Evolutionary conservation across 2,888 invertebrate species (phyloP), one percentile per base, ranked within the genome.

Genomic region (Venusia cambrica): DNA sequence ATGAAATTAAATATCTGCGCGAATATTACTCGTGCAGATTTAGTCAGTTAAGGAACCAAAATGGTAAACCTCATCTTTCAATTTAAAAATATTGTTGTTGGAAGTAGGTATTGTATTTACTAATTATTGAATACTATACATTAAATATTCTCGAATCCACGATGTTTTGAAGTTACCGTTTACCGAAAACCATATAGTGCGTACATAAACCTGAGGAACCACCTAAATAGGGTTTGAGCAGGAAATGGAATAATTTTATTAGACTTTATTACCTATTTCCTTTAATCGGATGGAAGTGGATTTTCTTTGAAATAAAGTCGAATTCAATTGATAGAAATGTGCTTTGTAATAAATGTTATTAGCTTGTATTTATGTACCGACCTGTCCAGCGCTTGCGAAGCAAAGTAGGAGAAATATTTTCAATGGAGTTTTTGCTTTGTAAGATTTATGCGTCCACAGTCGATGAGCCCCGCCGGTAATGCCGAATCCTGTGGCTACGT

Each of bases 391-490:
- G 18, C 88, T 73, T 4, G 91, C 89, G 59, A 89, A 93, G 50
- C 89, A 90, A 16, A 89, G 53, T 42, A 92, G 87, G 12, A 92
- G 70, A 28, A 92, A 80, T 16, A 89, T 64, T 51, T 90, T 88
- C 5, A 93, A 66, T 1, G 91, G 90, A 30, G 88, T 46, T 51
- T 87, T 92, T 1, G 90, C 92, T 74, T 92, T 92, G 62, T 89
- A 93, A n/a, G 92, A 79, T 59, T 88, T 88, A 71, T 93, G 93
- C 13, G 90, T 90, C 91, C 92, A 93, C 18, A 90, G 74, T 26
- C 93, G 78, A 69, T 93, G 93, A 1, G 89, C 92, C n/a, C 93
- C 93, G 1, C 90, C 92, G 0, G 93, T 93, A 19, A 93, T 90
- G 8, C 93, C 90, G 52, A 92, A 90, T 13, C 90, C 93, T 37